Evolutionary conservation across 2,113 vertebrate genomes (phyloP).

Genomic region (Cryptomyrus ogoouensis): DNA sequence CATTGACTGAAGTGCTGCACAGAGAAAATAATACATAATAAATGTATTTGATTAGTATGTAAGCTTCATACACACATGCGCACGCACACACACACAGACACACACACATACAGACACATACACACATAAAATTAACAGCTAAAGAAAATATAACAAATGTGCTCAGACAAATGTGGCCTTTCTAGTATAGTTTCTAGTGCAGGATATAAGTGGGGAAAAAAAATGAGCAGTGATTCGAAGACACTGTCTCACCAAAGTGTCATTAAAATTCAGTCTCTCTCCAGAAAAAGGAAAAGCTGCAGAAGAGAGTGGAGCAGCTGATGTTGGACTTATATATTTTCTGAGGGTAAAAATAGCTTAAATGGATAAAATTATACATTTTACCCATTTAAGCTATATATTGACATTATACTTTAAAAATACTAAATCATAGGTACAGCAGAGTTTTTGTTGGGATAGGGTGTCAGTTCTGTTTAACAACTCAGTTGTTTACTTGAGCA

Average conservation of each 20-base stretch:
- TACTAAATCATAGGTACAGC: not conserved
- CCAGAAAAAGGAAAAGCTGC: not conserved
- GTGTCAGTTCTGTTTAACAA: not conserved
- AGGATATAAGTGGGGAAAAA: not conserved
- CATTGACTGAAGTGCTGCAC: not conserved
- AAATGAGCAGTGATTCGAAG: not conserved
- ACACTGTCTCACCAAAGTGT: not conserved
- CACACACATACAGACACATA: too few species aligned
- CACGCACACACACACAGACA: too few species aligned
- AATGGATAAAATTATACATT: not conserved
- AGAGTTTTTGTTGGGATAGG: not conserved
- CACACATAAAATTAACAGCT: not conserved
- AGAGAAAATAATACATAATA: not conserved
- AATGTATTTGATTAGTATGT: not conserved
- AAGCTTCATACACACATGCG: too few species aligned
- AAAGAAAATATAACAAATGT: not conserved
- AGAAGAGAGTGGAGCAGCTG: not conserved
- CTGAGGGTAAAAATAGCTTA: not conserved
- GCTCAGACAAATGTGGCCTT: not conserved
- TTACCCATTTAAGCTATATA: not conserved
- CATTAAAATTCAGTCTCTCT: not conserved
- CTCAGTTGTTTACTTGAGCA: not conserved
- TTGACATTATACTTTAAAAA: not conserved
- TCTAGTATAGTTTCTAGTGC: not conserved
- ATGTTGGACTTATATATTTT: not conserved